Evolutionary conservation across 2,113 vertebrate species (phyloP).

Genomic region (Pogonocichla stellata): DNA sequence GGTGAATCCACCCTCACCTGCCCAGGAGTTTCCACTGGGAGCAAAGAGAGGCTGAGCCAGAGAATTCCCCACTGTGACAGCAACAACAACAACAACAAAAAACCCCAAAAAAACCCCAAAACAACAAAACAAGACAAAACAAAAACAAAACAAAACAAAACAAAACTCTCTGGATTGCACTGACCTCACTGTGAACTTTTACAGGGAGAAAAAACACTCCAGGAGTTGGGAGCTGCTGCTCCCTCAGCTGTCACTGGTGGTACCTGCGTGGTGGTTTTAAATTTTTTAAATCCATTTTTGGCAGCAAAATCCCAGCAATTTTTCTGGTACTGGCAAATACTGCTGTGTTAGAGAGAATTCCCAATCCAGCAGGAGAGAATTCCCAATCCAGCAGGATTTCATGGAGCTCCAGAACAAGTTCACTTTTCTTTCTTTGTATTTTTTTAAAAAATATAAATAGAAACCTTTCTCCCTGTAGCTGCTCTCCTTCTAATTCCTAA

Average conservation of each 20-base stretch:
- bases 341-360: no score
- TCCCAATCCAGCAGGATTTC: no score
- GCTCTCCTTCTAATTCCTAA: conserved; percentile 52
- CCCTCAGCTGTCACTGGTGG: rapidly evolving
- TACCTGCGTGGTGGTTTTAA: background rate
- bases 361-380: no score
- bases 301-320: no score
- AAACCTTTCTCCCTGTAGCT: conserved; percentile 29
- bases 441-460: background rate
- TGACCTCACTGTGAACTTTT: conserved; percentile 19
- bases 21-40: background rate
- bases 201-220: background rate
- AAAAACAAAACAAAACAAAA: background rate
- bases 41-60: background rate
- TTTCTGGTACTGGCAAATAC: no score
- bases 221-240: background rate
- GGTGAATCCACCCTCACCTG: background rate
- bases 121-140: no score
- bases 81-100: no score
- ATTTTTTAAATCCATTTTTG: no score
- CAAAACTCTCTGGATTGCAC: background rate
- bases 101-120: no score
- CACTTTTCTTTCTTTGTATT: background rate
- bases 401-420: background rate
- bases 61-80: background rate